Evolutionary conservation across 2,113 vertebrate genomes (phyloP), one percentile per base, ranked within the genome.

Genomic region (Nanorana parkeri): DNA sequence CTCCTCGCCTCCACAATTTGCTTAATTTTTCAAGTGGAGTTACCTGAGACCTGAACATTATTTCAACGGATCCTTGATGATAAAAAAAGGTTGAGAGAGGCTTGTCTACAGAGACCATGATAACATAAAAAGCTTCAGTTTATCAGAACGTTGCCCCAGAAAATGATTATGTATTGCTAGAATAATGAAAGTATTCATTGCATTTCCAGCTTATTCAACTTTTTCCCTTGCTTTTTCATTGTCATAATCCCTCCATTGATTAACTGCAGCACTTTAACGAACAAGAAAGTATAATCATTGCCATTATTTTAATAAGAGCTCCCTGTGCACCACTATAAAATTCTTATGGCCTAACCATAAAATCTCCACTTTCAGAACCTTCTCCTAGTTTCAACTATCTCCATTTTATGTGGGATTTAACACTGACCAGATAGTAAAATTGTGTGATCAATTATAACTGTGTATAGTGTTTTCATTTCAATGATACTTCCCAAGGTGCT

Each of bases 401-500:
- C 51, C 28, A 29, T 63, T 77, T 76, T 64, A 77, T 77, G 36
- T 19, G 55, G 71, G 36, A 26, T 63, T 63, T 24, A 51, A 77
- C 41, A 63, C 58, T 64, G 74, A 77, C 74, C 58, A 64, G 20
- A 47, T 28, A 72, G 51, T 72, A 63, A 77, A 64, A 63, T 19
- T 21, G 26, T 41, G 24, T 29, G 17, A 58, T 74, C 54, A 58
- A 56, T 74, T 74, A 32, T 74, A 74, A 74, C n/a, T 74, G 26
- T 74, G n/a, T n/a, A n/a, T n/a, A n/a, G n/a, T n/a, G 74, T 77
- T 63, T 77, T 77, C 21, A 24, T 65, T 77, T 28, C 75, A 17
- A 11, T 54, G 19, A 61, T 75, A 75, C 10, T 66, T 66, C 55
- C 74, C 61, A n/a, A 21, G 55, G 52, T 29, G 32, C 61, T 17